Conservation (phyloP, 2,113 vertebrate genomes). For the Lampris megalopsis region DNA sequence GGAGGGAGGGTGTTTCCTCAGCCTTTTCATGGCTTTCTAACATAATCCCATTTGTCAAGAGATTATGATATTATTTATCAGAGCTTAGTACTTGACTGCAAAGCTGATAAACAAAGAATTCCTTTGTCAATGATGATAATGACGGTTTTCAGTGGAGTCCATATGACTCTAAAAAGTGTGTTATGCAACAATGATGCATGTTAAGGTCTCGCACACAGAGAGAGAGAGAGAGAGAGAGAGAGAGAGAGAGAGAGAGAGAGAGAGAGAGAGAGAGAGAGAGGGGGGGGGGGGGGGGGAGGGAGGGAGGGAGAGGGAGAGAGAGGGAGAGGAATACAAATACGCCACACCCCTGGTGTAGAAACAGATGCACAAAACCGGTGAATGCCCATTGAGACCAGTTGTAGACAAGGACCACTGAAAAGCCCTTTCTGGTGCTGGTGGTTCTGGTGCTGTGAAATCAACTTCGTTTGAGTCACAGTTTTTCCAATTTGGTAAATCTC, state of each 20-base stretch:
- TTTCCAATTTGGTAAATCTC: no score
- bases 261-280: constrained; percentile 1
- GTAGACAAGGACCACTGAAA: neutral
- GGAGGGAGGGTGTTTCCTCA: neutral
- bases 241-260: neutral
- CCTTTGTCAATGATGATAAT: neutral
- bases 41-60: neutral
- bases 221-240: neutral
- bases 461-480: neutral
- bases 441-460: neutral
- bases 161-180: no score
- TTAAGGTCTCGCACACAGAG: no score
- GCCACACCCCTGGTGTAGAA: constrained; percentile 22
- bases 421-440: neutral
- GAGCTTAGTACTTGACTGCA: neutral
- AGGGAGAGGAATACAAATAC: neutral
- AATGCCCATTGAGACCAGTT: neutral
- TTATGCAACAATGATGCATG: no score
- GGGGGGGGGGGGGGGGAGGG: neutral
- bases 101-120: neutral
- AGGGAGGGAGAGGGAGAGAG: neutral
- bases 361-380: neutral
- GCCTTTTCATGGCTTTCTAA: neutral
- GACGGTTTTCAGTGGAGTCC: neutral
- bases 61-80: neutral